Base-by-base conservation (phyloP, 2,888 invertebrate genomes). In the Ecdyonurus torrentis region DNA sequence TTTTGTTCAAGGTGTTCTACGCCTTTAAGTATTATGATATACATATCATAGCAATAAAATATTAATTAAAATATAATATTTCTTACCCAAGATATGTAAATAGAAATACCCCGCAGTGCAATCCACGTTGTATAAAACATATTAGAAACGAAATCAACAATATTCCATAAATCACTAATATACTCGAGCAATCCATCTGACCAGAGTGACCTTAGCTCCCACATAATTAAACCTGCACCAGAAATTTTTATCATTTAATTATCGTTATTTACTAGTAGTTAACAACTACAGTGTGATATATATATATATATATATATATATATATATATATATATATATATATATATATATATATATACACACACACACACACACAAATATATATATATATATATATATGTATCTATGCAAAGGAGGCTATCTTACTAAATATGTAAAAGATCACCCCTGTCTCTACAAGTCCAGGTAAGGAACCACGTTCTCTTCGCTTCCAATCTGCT, bases 71-170 rank as follows among this genome's bases (percentile, higher is more conserved):
- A n/a, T n/a, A n/a, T 37, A 15, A 55, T 5, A 20, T n/a, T 20
- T 10, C 55, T 55, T 78, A 96, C 98, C 85, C 91, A 91, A 23
- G 90, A 89, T 63, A 89, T 82, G 69, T 88, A 84, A 83, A 91
- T 95, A 18, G 98, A 87, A 0, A 94, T 88, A 63, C 91, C 80
- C 67, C 98, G 79, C 68, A 98, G 80, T 63, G 88, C 84, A 67
- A 97, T 86, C 84, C 98, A 98, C 55, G 91, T 87, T 23, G 97
- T 88, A 73, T 98, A 99, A 70, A 98, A 89, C 69, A 90, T 84
- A 74, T 98, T 97, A 5, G 97, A 97, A 70, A 96, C 89, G 73
- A 97, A 97, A 76, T 98, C 98, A 2, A 98, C 89, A 66, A 98
- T 92, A 73, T 99, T 98, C 98, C 98, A 99, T 67, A 98, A 82